Conservation (phyloP, 1,140 invertebrate genomes). For the Polypedilum pembai region DNA sequence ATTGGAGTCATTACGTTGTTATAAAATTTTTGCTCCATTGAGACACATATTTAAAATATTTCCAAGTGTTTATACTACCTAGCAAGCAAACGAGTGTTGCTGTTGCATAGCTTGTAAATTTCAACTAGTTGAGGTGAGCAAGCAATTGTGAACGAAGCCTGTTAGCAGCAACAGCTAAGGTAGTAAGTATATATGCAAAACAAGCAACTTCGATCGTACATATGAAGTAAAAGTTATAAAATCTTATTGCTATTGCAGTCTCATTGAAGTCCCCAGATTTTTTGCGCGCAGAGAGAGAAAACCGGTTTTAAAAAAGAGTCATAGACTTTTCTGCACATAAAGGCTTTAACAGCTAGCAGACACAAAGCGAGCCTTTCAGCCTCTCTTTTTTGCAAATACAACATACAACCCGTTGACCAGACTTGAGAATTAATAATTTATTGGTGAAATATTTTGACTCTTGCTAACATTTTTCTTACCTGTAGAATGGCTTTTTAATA, state of each 20-base stretch:
- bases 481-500: no score
- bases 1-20: constrained; percentile 12
- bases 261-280: constrained; percentile 7
- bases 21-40: constrained; percentile 9
- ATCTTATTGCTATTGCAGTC: constrained; percentile 8
- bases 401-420: background rate
- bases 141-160: no score
- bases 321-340: constrained; percentile 6
- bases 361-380: no score
- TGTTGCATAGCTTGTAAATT: background rate
- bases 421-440: constrained; percentile 8
- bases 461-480: background rate
- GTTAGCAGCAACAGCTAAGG: no score
- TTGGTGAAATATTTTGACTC: constrained; percentile 1
- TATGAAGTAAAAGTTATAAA: constrained; percentile 7
- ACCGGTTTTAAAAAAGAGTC: constrained; percentile 6
- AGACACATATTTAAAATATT: constrained; percentile 14
- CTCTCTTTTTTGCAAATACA: no score
- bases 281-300: background rate
- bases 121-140: background rate
- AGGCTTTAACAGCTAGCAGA: constrained; percentile 5
- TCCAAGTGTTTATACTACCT: background rate
- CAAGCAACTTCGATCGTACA: background rate
- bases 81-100: background rate
- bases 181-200: background rate